Base-by-base conservation (phyloP, 2,113 vertebrate species). In the Neolamprologus falcicula region DNA sequence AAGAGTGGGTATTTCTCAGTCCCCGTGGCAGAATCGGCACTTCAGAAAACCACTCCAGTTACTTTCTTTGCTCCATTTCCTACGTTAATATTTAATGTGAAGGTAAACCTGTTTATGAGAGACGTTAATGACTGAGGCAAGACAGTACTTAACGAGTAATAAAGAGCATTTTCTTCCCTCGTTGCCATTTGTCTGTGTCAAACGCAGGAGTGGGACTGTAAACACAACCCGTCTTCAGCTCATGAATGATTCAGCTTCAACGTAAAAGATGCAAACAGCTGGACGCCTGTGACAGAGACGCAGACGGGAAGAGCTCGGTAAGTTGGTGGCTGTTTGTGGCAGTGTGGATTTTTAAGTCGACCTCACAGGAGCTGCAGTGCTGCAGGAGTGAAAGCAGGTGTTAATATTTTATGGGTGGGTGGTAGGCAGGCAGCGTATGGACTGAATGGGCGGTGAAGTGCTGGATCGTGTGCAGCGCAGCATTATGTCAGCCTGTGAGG, bases 321-420 rank as follows among this genome's bases (percentile, higher is more conserved):
- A 61, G 26, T 31, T 31, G 42, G 19, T 57, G 42, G 10, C 40
- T 2, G 80, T 91, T 87, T 85, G 83, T 90, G 68, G 79, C 21
- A 19, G 61, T 82, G 54, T 85, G 33, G 82, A 61, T 83, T 92
- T 90, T 90, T 91, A 92, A 92, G 91, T 92, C 90, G 89, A 92
- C 88, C 93, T 88, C 90, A 55, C 68, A 90, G 89, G 92, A 90
- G 86, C 68, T 87, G 90, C 28, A 80, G 78, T 26, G 73, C 35
- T 5, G 19, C 61, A 80, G 78, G 52, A 90, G 83, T 31, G 80
- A 90, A 50, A 86, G 78, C 84, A 87, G 79, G 85, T 91, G 87
- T 94, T 88, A 87, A 94, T 93, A 91, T 92, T 92, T 93, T 79
- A 93, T 91, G 33, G 40, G n/a, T n/a, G 28, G 73, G 50, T 61